phyloP scores from a whole-genome alignment of 2,888 invertebrate genomes.

The Orchesella flavescens region DNA sequence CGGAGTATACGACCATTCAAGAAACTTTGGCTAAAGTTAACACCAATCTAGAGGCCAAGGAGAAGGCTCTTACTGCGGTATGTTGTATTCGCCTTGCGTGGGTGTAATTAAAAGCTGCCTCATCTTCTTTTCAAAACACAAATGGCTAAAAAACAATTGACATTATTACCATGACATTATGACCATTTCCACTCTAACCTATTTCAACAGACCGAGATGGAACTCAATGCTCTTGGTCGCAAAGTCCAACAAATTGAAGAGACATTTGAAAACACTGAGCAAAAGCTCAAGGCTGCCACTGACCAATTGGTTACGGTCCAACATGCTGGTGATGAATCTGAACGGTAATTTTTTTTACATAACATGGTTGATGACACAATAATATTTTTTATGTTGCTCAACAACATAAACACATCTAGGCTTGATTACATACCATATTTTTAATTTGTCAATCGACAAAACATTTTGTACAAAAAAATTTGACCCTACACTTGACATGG shows the following conservation, averaged over 20 bases:
- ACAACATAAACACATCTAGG: too few species aligned
- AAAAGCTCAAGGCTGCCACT: constrained; percentile 77
- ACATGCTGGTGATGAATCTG: constrained; percentile 80
- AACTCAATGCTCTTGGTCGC: constrained; percentile 77
- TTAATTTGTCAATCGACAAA: too few species aligned
- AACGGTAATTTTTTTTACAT: constrained; percentile 75
- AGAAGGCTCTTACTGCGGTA: constrained; percentile 81
- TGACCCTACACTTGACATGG: constrained; percentile 47
- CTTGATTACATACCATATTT: too few species aligned
- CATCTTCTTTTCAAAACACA: too few species aligned
- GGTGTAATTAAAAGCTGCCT: too few species aligned
- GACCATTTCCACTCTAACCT: not conserved
- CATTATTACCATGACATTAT: not conserved
- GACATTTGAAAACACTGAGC: constrained; percentile 78
- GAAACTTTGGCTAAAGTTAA: constrained; percentile 92
- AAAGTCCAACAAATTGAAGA: constrained; percentile 79
- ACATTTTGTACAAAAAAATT: too few species aligned
- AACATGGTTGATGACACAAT: too few species aligned
- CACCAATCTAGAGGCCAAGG: constrained; percentile 94
- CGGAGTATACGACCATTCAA: constrained; percentile 91
- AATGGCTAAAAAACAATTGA: not conserved
- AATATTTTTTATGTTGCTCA: too few species aligned
- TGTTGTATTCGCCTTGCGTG: too few species aligned
- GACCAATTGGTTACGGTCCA: constrained; percentile 78
- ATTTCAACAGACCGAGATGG: constrained; percentile 76